Percentiles rank a stretch among this genome's conserved stretches.
phyloP scores from a whole-genome alignment of 2,113 vertebrate genomes.

The Tachysurus fulvidraco region DNA sequence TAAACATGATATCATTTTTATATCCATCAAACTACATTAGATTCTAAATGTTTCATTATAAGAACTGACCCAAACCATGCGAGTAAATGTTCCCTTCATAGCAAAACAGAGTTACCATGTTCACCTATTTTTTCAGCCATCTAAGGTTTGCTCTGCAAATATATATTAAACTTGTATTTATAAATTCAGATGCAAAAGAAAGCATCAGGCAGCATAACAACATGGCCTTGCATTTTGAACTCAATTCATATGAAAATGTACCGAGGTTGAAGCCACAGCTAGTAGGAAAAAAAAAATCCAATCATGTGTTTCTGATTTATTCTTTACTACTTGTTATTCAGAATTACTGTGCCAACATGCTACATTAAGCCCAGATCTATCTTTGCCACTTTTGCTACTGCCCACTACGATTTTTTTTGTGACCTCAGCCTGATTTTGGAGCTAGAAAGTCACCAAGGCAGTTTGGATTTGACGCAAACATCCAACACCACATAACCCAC shows the following conservation, averaged over 20 bases:
- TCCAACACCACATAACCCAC: neutral
- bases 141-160: neutral
- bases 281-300: too few species aligned
- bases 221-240: neutral
- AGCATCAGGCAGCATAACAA: neutral
- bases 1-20: neutral
- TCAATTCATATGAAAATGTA: neutral
- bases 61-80: neutral
- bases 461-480: neutral
- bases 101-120: neutral
- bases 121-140: neutral
- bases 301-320: neutral
- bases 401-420: neutral
- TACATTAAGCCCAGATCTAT: neutral
- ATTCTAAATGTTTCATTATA: neutral
- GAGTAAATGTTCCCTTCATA: neutral
- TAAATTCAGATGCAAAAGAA: neutral
- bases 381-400: neutral
- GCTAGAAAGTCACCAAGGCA: neutral
- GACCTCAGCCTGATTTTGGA: constrained; percentile 8
- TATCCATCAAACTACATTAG: neutral
- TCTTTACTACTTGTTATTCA: neutral
- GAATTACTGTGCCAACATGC: neutral
- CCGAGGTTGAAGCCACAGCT: neutral
- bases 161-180: neutral